Base-by-base conservation (phyloP, 1,140 invertebrate genomes). In the Meloidogyne hapla region DNA sequence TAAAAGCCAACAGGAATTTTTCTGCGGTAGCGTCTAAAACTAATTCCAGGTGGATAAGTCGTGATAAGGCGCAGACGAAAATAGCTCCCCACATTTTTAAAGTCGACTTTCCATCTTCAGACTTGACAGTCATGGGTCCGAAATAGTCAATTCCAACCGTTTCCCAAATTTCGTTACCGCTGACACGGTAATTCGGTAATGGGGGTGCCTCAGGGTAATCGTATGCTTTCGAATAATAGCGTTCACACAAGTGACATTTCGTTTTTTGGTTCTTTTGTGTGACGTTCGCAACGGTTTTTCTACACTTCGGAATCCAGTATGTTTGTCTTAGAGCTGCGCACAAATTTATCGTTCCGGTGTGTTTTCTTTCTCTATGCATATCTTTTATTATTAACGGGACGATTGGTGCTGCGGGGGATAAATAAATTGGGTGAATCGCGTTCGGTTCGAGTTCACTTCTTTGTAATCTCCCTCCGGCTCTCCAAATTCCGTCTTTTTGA, bases 61-160 rank as follows among this genome's bases (percentile, higher is more conserved):
- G 25, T 8, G 63, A 25, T 0, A 64, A 13, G 0, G 1, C 63
- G 13, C 63, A 64, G 8, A 64, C 63, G 13, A 64, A 64, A 25
- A 64, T 64, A 12, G 63, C 63, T 9, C 63, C 63, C 63, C 63
- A 64, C 25, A 64, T 26, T 64, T 64, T 64, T 12, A 25, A 26
- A 12, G 25, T 64, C 8, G 8, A 23, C 28, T 64, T 8, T 64
- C 63, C 63, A 8, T 13, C 63, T 64, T 23, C 9, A 25, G 63
- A 64, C 1, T 64, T 8, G 13, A 64, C 63, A 8, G 63, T 64
- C 63, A 64, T 64, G 25, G 63, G 63, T 0, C 63, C 63, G 63
- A 64, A 64, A 13, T 13, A 64, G 13, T 64, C 63, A 25, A 64
- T 12, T 12, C 63, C 63, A 8, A 64, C 28, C 8, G 63, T 64